Conservation (phyloP, 2,113 vertebrate species). For the Solea senegalensis region DNA sequence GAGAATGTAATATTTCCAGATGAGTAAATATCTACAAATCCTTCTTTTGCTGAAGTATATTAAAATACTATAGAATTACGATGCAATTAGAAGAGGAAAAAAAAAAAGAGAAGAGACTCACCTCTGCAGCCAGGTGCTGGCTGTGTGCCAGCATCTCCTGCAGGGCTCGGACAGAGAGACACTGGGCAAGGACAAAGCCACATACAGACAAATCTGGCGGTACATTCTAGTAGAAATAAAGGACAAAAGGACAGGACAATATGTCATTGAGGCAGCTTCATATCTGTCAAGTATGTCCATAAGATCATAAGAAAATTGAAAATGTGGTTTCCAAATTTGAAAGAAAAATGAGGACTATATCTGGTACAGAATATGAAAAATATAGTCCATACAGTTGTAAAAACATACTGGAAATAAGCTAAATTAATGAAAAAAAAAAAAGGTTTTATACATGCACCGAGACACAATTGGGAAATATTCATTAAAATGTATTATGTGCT, state of each 20-base stretch:
- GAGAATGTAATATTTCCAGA: background rate
- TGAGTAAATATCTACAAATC: background rate
- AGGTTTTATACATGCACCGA: too few species aligned
- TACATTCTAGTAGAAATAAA: slow-evolving; percentile 74
- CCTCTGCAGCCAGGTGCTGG: slow-evolving; percentile 59
- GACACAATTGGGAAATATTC: too few species aligned
- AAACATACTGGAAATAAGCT: too few species aligned
- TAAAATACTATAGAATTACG: background rate
- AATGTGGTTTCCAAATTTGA: too few species aligned
- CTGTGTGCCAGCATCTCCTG: slow-evolving; percentile 78
- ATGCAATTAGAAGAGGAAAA: background rate
- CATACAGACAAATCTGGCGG: slow-evolving; percentile 80
- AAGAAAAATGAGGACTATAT: too few species aligned
- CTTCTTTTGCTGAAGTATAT: background rate
- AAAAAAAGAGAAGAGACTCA: slow-evolving; percentile 33
- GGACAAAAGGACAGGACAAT: background rate
- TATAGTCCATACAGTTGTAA: too few species aligned
- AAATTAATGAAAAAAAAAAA: too few species aligned
- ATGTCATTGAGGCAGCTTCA: background rate
- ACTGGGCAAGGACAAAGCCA: slow-evolving; percentile 77
- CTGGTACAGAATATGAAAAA: too few species aligned
- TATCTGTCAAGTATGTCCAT: background rate
- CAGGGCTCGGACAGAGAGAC: slow-evolving; percentile 81
- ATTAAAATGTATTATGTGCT: too few species aligned
- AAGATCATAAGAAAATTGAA: background rate